Base-by-base conservation (phyloP, 2,888 invertebrate genomes). In the Antheraea yamamai region DNA sequence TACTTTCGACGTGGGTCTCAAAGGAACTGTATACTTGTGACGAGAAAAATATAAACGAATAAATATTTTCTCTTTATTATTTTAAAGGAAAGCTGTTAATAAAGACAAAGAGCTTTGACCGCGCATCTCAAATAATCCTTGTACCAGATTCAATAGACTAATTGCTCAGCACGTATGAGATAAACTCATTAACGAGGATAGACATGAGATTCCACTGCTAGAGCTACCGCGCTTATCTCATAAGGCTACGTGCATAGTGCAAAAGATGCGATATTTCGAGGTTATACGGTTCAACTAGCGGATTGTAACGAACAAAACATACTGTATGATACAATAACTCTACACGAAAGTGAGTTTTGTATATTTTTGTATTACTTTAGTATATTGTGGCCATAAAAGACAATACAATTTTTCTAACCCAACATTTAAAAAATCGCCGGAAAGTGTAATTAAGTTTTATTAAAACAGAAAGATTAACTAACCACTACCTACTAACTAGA, bases 121-220 rank as follows among this genome's bases (percentile, higher is more conserved):
- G 84, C 83, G 82, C 83, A 87, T 84, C 84, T 86, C 86, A 80
- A 87, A 84, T 84, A 86, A 89, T 90, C 94, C 93, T 94, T 92
- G 94, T 90, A 85, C 93, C 90, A 91, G 91, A 93, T 94, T 91
- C 89, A 88, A 87, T 87, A 89, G 87, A 85, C 88, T 94, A 94
- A 94, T 94, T 93, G 91, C 92, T 85, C 83, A 84, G 84, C 89
- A 91, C 91, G 90, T 91, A 87, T 92, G 94, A 93, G 94, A 95
- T 95, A 93, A 93, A 92, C 94, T 93, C 93, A 94, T 94, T 95
- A 93, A 90, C 93, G 91, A 93, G 92, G 93, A 94, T 93, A 92
- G 91, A 92, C 90, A 87, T 88, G 91, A 92, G 91, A 93, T 93
- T 92, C 91, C 91, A 87, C 85, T 85, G 85, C 88, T 89, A 85